phyloP scores from a whole-genome alignment of 2,113 vertebrate genomes.

The Saguinus imperator region DNA sequence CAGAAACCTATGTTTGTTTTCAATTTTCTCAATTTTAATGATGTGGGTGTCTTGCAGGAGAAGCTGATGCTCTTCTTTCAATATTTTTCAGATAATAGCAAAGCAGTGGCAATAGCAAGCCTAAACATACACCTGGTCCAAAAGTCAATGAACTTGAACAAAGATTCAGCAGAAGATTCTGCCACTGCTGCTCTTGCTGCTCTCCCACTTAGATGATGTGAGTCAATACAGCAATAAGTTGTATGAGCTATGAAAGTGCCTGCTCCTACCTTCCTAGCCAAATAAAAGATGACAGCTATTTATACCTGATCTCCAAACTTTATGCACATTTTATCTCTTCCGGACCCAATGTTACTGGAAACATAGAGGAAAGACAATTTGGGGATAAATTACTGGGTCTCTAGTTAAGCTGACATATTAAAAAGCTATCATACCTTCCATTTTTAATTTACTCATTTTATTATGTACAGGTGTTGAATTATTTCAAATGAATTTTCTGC shows the following conservation, averaged over 20 bases:
- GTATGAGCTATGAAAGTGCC: no score
- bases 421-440: neutral
- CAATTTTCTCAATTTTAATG: neutral
- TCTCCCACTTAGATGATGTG: neutral
- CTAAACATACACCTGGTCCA: neutral
- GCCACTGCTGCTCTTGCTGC: neutral
- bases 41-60: neutral
- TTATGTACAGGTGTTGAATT: neutral
- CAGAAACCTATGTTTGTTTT: neutral
- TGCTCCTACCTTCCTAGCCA: neutral
- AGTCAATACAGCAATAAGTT: neutral
- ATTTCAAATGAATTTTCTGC: neutral
- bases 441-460: neutral
- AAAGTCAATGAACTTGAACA: neutral
- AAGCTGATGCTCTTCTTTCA: neutral
- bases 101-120: neutral
- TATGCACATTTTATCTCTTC: neutral
- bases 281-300: neutral
- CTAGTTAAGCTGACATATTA: neutral
- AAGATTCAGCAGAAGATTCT: neutral
- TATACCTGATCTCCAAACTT: neutral
- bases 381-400: neutral
- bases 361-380: neutral
- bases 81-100: no score
- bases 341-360: neutral